Conservation (phyloP, 2,888 invertebrate genomes). For the Andrena fulva region DNA sequence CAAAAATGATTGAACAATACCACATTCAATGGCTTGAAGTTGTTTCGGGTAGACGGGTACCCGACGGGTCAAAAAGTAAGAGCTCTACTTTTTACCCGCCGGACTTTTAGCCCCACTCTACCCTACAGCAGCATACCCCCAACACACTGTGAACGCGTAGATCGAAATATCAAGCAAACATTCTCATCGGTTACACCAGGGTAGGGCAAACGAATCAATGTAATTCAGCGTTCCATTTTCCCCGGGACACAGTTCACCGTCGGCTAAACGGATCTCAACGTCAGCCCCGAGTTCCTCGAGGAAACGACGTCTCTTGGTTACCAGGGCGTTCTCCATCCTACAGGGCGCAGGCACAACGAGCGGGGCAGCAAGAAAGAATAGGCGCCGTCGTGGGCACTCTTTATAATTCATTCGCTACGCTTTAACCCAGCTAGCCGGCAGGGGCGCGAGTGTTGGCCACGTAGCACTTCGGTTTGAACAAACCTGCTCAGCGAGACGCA, state of each 20-base stretch:
- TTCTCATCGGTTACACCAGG: too few relatives aligned
- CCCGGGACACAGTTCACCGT: too few relatives aligned
- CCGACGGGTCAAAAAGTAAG: too few relatives aligned
- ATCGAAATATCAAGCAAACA: too few relatives aligned
- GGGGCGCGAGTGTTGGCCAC: slow-evolving; percentile 37
- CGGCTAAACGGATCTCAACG: not conserved
- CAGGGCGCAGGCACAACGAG: not conserved
- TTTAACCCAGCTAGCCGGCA: slow-evolving; percentile 51
- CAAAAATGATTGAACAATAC: too few relatives aligned
- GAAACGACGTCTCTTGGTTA: not conserved
- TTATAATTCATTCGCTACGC: slow-evolving; percentile 62
- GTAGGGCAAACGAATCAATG: not conserved
- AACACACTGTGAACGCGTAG: too few relatives aligned
- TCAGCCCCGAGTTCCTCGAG: not conserved
- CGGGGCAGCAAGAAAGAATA: slow-evolving; percentile 37
- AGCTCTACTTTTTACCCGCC: too few relatives aligned
- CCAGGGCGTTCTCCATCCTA: not conserved
- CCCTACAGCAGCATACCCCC: too few relatives aligned
- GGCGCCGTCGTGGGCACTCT: slow-evolving; percentile 45
- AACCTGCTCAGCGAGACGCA: slow-evolving; percentile 57
- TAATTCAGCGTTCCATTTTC: not conserved
- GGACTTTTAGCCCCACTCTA: too few relatives aligned
- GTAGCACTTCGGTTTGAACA: slow-evolving; percentile 45
- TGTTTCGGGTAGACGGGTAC: too few relatives aligned
- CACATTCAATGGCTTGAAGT: too few relatives aligned